Evolutionary conservation across 2,888 invertebrate genomes (phyloP).

Genomic region (Caenorhabditis angaria): DNA sequence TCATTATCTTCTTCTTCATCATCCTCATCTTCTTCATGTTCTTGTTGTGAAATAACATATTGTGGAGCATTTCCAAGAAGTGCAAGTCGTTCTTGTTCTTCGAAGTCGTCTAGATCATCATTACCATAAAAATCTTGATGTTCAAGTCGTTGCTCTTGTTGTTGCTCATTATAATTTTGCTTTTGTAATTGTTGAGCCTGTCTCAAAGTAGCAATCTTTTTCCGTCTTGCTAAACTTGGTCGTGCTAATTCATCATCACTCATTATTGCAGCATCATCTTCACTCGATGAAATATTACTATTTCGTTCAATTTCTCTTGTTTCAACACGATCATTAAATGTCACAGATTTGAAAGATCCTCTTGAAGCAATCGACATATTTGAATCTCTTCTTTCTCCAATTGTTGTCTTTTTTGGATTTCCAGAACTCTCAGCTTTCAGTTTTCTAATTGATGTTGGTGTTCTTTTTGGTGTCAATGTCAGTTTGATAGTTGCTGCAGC

Average conservation of each 20-base stretch:
- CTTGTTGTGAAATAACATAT: slow-evolving; percentile 20
- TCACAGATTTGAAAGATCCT: slow-evolving; percentile 56
- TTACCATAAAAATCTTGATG: slow-evolving; percentile 38
- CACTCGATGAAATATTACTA: slow-evolving; percentile 38
- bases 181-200: slow-evolving; percentile 10
- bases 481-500: slow-evolving; percentile 29
- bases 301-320: slow-evolving; percentile 58
- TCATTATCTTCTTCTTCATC: slow-evolving; percentile 34
- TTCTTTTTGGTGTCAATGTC: slow-evolving; percentile 17
- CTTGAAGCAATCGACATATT: slow-evolving; percentile 55
- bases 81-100: slow-evolving; percentile 49
- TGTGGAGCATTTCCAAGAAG: slow-evolving; percentile 21
- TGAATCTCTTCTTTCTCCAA: slow-evolving; percentile 57
- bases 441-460: slow-evolving; percentile 2
- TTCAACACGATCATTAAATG: slow-evolving; percentile 56
- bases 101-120: slow-evolving; percentile 54
- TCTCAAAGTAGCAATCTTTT: slow-evolving; percentile 25
- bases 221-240: slow-evolving; percentile 30
- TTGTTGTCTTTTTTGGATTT: slow-evolving; percentile 23
- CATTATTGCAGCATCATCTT: slow-evolving; percentile 57
- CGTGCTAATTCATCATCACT: slow-evolving; percentile 56
- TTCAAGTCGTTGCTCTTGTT: too few relatives aligned
- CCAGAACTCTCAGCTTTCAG: not conserved
- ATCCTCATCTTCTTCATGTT: slow-evolving; percentile 24
- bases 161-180: too few relatives aligned